A percentile compares a stretch with the other conserved stretches of the same genome.
These are phyloP conservation scores for Oscheius myriophilus DNA, from an alignment of 2,888 invertebrate genomes.

Conservation along the genomic window DNA sequence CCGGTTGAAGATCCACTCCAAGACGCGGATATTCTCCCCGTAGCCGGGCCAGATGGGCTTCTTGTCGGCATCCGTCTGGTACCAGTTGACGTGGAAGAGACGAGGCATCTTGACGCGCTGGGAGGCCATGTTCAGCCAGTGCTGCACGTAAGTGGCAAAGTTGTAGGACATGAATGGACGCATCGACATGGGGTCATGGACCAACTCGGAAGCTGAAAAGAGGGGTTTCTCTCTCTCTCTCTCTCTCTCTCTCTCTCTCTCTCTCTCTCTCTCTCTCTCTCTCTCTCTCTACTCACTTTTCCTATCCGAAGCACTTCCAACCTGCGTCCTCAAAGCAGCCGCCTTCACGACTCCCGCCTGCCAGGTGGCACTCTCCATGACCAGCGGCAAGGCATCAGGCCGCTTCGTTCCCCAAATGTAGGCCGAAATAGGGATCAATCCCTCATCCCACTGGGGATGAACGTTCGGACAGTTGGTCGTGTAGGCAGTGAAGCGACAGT, in stretches of 20 bases:
- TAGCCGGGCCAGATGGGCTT: conserved; percentile 98
- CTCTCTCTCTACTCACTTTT: conserved; percentile 8
- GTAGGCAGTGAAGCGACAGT: conserved; percentile 93
- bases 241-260: not conserved
- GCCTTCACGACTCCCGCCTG: conserved; percentile 80
- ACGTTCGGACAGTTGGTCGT: conserved; percentile 93
- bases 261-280: too few relatives aligned
- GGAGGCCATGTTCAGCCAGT: conserved; percentile 88
- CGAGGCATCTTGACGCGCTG: conserved; percentile 33
- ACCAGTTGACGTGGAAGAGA: conserved; percentile 98
- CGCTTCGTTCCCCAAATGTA: conserved; percentile 93
- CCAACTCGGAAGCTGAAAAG: conserved; percentile 6
- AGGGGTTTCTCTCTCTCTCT: not conserved
- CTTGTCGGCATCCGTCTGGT: conserved; percentile 81
- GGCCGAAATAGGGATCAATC: conserved; percentile 93
- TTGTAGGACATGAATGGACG: conserved; percentile 98
- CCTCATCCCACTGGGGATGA: conserved; percentile 84
- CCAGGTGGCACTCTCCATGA: conserved; percentile 69
- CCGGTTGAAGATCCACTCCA: conserved; percentile 81
- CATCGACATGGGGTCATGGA: conserved; percentile 97
- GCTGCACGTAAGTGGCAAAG: conserved; percentile 90
- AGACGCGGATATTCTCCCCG: conserved; percentile 92
- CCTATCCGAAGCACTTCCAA: conserved; percentile 17
- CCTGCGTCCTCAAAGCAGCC: conserved; percentile 89
- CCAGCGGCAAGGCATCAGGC: conserved; percentile 79